These are phyloP conservation scores for Patella caerulea DNA, from an alignment of 2,888 invertebrate species.

Conservation along the genomic window DNA sequence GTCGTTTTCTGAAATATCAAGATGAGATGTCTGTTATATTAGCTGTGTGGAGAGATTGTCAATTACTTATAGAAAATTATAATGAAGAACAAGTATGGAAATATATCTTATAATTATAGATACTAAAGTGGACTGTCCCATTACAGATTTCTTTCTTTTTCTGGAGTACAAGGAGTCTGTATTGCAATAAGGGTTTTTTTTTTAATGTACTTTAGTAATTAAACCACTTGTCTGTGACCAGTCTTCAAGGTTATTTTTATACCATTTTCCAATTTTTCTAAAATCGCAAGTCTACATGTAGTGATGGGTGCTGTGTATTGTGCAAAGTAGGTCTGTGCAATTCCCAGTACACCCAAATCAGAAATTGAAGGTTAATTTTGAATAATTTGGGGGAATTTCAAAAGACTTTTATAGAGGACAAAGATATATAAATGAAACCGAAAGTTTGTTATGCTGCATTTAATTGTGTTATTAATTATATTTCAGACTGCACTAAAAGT, in stretches of 20 bases:
- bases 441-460: not conserved
- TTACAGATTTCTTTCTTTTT: too few species aligned
- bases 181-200: too few species aligned
- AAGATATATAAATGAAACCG: not conserved
- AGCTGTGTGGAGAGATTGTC: constrained; percentile 76
- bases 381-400: too few species aligned
- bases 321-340: too few species aligned
- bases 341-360: constrained; percentile 31
- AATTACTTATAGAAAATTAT: constrained; percentile 75
- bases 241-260: too few species aligned
- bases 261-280: too few species aligned
- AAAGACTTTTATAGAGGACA: constrained; percentile 22
- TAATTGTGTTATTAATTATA: not conserved
- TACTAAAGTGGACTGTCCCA: too few species aligned
- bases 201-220: too few species aligned
- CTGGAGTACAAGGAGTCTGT: too few species aligned
- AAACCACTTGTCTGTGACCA: too few species aligned
- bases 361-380: too few species aligned
- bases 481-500: constrained; percentile 71
- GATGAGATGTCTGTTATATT: constrained; percentile 77
- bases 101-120: not conserved
- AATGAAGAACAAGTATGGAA: constrained; percentile 70
- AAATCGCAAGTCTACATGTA: too few species aligned
- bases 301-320: not conserved
- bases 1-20: constrained; percentile 76